A percentile compares a stretch with the other conserved stretches of the same genome.
phyloP scores from a whole-genome alignment of 2,797 vertebrate genomes.

The Enteromius mattozi region DNA sequence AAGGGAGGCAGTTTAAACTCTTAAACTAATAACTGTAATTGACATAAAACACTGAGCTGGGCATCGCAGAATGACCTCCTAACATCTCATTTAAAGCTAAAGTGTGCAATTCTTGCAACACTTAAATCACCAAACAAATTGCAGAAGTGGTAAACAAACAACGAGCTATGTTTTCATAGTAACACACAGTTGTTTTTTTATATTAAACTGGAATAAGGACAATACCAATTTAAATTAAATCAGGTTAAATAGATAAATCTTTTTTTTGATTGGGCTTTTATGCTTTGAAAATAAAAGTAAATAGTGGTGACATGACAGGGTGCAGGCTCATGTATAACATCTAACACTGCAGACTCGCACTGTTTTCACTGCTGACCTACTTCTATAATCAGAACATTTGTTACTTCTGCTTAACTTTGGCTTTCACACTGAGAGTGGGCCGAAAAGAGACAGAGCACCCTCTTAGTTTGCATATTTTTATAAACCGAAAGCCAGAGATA shows the following conservation, averaged over 20 bases:
- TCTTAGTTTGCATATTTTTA: background rate
- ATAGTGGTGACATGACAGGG: constrained; percentile 4
- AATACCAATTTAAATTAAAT: background rate
- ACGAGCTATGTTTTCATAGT: background rate
- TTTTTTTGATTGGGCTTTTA: background rate
- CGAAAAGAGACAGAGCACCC: constrained; percentile 38
- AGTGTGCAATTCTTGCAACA: background rate
- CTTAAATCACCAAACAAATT: background rate
- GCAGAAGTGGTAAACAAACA: background rate
- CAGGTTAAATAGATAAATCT: background rate
- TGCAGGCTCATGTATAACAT: constrained; percentile 8
- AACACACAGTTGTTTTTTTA: background rate
- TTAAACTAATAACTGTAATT: constrained; percentile 14
- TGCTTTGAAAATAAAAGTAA: background rate
- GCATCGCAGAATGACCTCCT: background rate
- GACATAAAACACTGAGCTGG: background rate
- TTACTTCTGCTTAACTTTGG: constrained; percentile 38
- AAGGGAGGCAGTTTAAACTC: background rate
- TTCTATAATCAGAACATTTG: constrained; percentile 67
- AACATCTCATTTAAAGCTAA: background rate
- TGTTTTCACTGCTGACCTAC: constrained; percentile 64
- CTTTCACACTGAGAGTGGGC: constrained; percentile 32
- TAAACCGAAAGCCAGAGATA: constrained; percentile 23
- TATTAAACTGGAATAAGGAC: background rate
- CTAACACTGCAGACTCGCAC: constrained; percentile 21